Evolutionary conservation across 2,797 vertebrate species (phyloP).

Genomic region (Chiroxiphia lanceolata): DNA sequence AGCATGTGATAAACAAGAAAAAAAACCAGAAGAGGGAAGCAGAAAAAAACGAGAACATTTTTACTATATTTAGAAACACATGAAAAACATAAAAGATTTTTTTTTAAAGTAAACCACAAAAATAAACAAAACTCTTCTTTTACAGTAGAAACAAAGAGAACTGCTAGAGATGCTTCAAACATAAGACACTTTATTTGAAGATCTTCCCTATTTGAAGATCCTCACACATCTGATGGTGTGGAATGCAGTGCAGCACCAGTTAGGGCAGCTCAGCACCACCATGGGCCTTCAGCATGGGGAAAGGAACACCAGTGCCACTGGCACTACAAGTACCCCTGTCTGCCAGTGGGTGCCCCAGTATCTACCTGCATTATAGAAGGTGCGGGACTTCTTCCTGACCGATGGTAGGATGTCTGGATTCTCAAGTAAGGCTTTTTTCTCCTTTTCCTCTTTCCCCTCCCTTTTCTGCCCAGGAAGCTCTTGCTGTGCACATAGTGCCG

Average conservation of each 20-base stretch:
- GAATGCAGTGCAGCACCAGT: background rate
- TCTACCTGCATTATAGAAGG: constrained; percentile 88
- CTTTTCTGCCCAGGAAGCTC: too few relatives aligned
- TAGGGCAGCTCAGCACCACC: background rate
- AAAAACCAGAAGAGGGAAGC: background rate
- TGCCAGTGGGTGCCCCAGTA: background rate
- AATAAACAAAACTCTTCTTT: background rate
- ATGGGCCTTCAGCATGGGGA: background rate
- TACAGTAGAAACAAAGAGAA: background rate
- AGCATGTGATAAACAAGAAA: background rate
- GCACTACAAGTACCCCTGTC: too few relatives aligned
- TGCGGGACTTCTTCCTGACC: constrained; percentile 88
- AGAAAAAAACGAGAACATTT: background rate
- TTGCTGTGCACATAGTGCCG: too few relatives aligned
- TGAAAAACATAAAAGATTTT: background rate
- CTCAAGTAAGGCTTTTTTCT: background rate
- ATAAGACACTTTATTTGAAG: background rate
- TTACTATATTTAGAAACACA: background rate
- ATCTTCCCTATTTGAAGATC: background rate
- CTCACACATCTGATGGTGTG: background rate
- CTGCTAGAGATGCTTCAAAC: background rate
- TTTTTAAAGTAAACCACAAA: background rate
- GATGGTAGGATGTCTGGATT: constrained; percentile 62
- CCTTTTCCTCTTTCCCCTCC: background rate
- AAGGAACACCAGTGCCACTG: background rate